Base-by-base conservation (phyloP, 2,113 vertebrate species). In the Nothoprocta pentlandii region DNA sequence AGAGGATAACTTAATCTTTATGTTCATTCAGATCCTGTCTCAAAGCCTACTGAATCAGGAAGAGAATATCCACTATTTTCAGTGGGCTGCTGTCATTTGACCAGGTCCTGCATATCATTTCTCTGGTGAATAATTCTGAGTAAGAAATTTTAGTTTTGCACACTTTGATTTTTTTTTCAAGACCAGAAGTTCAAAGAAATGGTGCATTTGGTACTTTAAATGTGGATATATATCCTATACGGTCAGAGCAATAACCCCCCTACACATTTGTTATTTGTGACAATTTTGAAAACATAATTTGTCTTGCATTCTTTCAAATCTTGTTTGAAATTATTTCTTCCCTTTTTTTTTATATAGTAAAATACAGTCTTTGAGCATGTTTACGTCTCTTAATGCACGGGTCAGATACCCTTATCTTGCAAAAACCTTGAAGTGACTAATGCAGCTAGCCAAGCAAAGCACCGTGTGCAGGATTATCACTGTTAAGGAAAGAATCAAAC, bases 1-100 rank as follows among this genome's bases (percentile, higher is more conserved):
- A 85, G 58, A 79, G 61, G 68, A 47, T 87, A 84, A 87, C 93
- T 90, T 94, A 89, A 81, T 79, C 67, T 90, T 90, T 42, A 4
- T 73, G 83, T 81, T 94, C 94, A 53, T 79, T 80, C 91, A 90
- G 42, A 22, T 70, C 61, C 80, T 94, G 90, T 68, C 73, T 91
- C 32, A 67, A 78, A 94, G 85, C 79, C 85, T 51, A 22, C 0
- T 0, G 66, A 88, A 68, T 41, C 0, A 0, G 54, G 21, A 14
- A 56, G 8, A 80, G 46, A 81, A 78, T 64, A 80, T 80, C 71
- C 93, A 76, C 63, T 59, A 32, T 4, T 73, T 86, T 69, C 85
- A 73, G 26, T 46, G 61, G 34, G 34, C 76, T 86, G 62, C 82
- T 90, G 62, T 75, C 66, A 10, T 62, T 93, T 86, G 76, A 66